Base-by-base conservation (phyloP, 2,113 vertebrate genomes). In the Mastomys natalensis region DNA sequence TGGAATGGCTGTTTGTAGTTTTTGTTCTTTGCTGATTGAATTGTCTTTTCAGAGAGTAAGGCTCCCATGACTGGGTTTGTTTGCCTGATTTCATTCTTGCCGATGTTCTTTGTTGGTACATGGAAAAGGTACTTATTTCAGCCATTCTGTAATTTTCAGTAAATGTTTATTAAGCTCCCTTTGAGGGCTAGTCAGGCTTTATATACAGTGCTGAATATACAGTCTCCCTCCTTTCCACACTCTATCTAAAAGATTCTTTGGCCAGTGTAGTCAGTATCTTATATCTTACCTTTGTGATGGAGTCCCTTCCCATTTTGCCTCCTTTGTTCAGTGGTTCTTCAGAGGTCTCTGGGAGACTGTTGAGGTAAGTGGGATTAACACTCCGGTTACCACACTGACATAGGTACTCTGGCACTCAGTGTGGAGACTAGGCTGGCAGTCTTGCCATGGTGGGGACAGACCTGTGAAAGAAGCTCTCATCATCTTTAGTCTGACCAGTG, bases 341-440 rank as follows among this genome's bases (percentile, higher is more conserved):
- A 34, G 45, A 22, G 11, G 2, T 55, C 6, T 31, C 22, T n/a
- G 2, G 81, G 43, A 48, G 1, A 4, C 9, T 2, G 12, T 4
- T n/a, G 24, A 26, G 48, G 64, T 70, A 74, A 89, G 19, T n/a
- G 19, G 34, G 5, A 29, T 58, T 48, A 55, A 26, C 77, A 66
- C 34, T 19, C 15, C 16, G 1, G 29, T 68, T 45, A 43, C 19
- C 19, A 62, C 13, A 19, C 0, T 22, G 55, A 55, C 51, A 51
- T 34, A 7, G 40, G 37, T 40, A 19, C 1, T 10, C 68, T 43
- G 45, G 2, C n/a, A 77, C 21, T 45, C 34, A 11, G 3, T 2
- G 0, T 43, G 51, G 37, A 5, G 22, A 45, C 34, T 45, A 53
- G 55, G 34, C 77, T 68, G 17, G 60, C 8, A 82, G 37, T 90